These are phyloP conservation scores for Microtus ochrogaster DNA, from an alignment of 2,113 vertebrate species.

Conservation along the genomic window DNA sequence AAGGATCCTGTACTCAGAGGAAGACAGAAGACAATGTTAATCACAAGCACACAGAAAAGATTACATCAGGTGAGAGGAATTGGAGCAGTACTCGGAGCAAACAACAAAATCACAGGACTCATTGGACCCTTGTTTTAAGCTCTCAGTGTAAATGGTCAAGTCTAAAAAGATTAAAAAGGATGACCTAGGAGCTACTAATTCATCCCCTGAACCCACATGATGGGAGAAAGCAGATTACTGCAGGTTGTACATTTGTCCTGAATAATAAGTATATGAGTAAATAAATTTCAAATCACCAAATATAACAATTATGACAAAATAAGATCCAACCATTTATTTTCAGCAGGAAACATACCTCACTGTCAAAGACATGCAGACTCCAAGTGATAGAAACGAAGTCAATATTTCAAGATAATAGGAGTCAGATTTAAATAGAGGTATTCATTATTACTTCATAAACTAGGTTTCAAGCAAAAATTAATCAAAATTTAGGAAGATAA, in stretches of 20 bases:
- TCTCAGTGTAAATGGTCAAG: background rate
- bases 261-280: background rate
- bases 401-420: background rate
- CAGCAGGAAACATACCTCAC: background rate
- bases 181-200: background rate
- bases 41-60: background rate
- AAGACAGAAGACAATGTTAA: background rate
- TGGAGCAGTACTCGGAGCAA: background rate
- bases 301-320: background rate
- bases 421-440: background rate
- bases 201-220: background rate
- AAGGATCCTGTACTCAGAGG: background rate
- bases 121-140: background rate
- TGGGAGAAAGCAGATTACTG: background rate
- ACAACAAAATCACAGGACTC: background rate
- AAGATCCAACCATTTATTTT: background rate
- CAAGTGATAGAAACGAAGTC: background rate
- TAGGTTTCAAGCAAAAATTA: background rate
- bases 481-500: background rate
- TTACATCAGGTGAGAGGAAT: background rate
- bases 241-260: background rate
- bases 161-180: background rate
- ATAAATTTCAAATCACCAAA: background rate
- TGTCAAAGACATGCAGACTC: background rate
- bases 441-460: background rate